Conservation (phyloP, 30 jellyfish, hydroid and myxozoan genomes). For the Mastigias papua region DNA sequence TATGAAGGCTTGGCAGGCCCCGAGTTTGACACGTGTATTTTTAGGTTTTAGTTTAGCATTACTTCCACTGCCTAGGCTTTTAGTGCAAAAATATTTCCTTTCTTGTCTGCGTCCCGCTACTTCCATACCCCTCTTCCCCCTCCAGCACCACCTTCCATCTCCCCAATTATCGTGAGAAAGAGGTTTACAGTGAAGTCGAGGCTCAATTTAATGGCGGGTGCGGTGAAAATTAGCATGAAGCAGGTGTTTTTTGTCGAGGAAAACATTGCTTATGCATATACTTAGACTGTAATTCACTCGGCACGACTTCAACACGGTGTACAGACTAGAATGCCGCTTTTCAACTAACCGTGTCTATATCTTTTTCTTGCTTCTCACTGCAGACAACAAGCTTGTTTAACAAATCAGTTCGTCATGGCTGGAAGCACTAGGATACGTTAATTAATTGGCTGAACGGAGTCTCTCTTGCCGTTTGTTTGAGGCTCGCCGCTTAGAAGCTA, state of each 20-base stretch:
- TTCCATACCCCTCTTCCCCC: too few species aligned
- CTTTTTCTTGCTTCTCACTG: background rate
- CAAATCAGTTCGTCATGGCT: background rate
- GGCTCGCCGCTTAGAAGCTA: background rate
- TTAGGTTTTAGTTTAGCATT: too few species aligned
- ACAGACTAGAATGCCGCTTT: background rate
- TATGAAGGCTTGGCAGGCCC: too few species aligned
- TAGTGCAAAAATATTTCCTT: too few species aligned
- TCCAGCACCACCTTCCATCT: too few species aligned
- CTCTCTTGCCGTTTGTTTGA: background rate
- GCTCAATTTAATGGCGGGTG: background rate
- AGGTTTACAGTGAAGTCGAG: background rate
- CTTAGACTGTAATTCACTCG: constrained; percentile 4
- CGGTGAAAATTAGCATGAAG: background rate
- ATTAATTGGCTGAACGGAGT: background rate
- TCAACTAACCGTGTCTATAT: background rate
- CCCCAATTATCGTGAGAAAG: too few species aligned
- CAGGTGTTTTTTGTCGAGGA: constrained; percentile 17
- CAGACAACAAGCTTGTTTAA: background rate
- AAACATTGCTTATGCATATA: constrained; percentile 13
- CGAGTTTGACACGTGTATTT: too few species aligned
- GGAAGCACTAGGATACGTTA: background rate
- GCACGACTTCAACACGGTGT: background rate
- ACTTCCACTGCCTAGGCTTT: too few species aligned
- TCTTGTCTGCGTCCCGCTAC: too few species aligned